phyloP scores from a whole-genome alignment of 2,888 invertebrate genomes.

The Eupsilia transversa region DNA sequence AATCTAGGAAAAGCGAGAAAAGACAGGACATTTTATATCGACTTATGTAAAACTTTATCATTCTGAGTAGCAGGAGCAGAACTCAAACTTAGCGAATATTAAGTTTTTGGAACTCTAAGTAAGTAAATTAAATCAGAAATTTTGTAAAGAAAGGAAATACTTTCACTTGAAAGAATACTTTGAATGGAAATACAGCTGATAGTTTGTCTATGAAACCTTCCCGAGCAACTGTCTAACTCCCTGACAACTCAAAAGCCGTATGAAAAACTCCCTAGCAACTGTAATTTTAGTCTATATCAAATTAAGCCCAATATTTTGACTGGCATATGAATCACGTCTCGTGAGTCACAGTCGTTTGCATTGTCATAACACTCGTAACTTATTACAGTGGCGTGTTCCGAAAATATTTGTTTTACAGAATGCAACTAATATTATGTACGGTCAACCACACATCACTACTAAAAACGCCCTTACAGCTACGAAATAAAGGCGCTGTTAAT shows the following conservation, averaged over 20 bases:
- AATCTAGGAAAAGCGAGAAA: neutral
- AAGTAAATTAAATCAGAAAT: neutral
- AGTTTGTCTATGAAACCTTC: neutral
- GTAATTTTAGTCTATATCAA: conserved; percentile 2
- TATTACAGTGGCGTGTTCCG: conserved; percentile 46
- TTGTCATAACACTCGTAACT: conserved; percentile 34
- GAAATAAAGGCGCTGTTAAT: neutral
- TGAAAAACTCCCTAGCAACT: conserved; percentile 1
- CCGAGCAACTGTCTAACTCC: neutral
- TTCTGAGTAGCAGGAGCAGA: neutral
- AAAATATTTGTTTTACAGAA: conserved; percentile 45
- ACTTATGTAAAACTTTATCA: neutral
- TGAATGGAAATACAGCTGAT: no score
- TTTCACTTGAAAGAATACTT: no score
- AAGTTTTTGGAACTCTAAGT: no score
- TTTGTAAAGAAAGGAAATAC: neutral
- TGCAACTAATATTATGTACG: conserved; percentile 20
- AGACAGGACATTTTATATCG: neutral
- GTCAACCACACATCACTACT: neutral
- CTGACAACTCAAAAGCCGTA: neutral
- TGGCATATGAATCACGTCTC: conserved; percentile 41
- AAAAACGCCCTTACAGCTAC: neutral
- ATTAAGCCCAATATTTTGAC: conserved; percentile 7
- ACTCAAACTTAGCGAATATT: neutral
- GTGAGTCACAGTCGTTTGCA: conserved; percentile 43